Conservation (phyloP, 2,888 invertebrate genomes). For the Dascillus cervinus region DNA sequence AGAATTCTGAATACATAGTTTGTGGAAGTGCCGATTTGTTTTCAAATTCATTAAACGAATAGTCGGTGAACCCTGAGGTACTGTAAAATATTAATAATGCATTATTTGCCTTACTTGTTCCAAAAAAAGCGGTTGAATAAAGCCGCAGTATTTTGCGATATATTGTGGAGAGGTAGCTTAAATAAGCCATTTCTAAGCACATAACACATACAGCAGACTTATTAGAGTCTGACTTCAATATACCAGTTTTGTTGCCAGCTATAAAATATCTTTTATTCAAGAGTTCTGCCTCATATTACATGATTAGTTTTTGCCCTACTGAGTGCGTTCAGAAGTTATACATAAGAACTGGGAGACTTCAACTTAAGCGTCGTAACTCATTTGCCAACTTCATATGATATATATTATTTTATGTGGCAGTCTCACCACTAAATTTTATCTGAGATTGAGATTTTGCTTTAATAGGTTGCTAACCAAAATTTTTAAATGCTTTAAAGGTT, state of each 20-base stretch:
- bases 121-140: slow-evolving; percentile 13
- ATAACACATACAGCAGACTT: slow-evolving; percentile 34
- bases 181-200: slow-evolving; percentile 37
- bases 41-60: too few species aligned
- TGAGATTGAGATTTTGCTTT: too few species aligned
- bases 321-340: slow-evolving; percentile 21
- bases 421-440: too few species aligned
- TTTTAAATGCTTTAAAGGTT: too few species aligned
- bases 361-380: slow-evolving; percentile 14
- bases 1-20: too few species aligned
- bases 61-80: too few species aligned
- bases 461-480: too few species aligned
- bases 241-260: slow-evolving; percentile 29
- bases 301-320: slow-evolving; percentile 30
- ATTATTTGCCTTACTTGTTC: slow-evolving; percentile 12
- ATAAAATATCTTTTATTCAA: slow-evolving; percentile 37
- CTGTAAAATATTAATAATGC: slow-evolving; percentile 17
- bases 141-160: slow-evolving; percentile 16
- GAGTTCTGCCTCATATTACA: slow-evolving; percentile 27
- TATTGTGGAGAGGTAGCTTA: slow-evolving; percentile 25
- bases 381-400: slow-evolving; percentile 19
- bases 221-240: slow-evolving; percentile 32
- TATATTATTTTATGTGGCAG: too few species aligned
- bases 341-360: slow-evolving; percentile 20
- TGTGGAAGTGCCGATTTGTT: too few species aligned